Percentiles rank a stretch among this genome's conserved stretches.
Conservation (phyloP, 2,888 invertebrate genomes). For the Nomada hirtipes region DNA sequence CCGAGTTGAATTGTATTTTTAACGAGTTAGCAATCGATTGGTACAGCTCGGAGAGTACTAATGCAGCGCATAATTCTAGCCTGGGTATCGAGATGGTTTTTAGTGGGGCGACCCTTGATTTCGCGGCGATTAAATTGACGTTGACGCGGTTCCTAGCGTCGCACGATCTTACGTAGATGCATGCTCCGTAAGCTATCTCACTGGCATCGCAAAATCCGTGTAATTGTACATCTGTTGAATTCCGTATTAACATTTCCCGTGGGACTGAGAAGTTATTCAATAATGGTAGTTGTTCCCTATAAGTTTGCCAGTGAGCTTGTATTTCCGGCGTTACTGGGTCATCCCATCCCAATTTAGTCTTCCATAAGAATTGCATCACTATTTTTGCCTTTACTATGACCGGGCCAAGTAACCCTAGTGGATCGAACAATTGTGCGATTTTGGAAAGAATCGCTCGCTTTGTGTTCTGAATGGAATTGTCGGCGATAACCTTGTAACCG, state of each 20-base stretch:
- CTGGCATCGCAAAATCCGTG: background rate
- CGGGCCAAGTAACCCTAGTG: no score
- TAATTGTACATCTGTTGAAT: background rate
- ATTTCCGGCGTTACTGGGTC: background rate
- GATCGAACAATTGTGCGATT: no score
- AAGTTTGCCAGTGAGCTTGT: background rate
- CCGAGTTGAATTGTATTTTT: background rate
- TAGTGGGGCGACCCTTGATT: background rate
- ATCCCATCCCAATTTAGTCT: background rate
- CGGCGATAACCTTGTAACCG: background rate
- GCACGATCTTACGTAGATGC: background rate
- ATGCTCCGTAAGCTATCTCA: background rate
- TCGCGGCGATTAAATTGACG: background rate
- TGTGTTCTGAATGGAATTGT: no score
- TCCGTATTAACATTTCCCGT: background rate
- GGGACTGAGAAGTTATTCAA: background rate
- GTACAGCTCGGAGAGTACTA: background rate
- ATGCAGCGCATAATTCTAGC: background rate
- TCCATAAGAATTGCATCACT: no score
- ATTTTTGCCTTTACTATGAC: no score
- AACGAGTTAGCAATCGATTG: background rate
- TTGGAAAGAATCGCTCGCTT: no score
- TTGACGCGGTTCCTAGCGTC: background rate
- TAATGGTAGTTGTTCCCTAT: background rate
- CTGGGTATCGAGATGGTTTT: background rate